Conservation (phyloP, 2,113 vertebrate genomes). For the Gallinago jamesoni region DNA sequence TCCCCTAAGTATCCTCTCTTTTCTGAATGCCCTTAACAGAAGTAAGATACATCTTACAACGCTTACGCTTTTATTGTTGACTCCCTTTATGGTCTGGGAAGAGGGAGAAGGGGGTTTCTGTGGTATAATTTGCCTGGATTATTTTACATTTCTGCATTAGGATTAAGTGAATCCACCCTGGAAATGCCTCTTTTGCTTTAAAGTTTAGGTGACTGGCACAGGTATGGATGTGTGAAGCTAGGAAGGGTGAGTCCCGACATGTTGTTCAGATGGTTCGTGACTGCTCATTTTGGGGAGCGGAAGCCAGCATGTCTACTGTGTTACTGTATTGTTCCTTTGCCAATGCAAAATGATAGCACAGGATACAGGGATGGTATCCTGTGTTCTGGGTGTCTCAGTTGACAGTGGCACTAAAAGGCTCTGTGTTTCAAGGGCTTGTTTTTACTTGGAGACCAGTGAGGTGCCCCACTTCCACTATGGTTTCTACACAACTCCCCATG, state of each 20-base stretch:
- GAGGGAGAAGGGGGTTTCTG: not conserved
- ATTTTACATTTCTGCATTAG: not conserved
- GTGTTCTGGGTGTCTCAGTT: not conserved
- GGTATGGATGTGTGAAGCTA: not conserved
- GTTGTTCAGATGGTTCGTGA: not conserved
- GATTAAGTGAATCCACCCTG: not conserved
- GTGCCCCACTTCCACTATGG: not conserved
- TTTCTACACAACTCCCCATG: not conserved
- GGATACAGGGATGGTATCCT: rapidly evolving
- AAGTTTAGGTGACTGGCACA: not conserved
- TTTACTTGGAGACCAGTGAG: not conserved
- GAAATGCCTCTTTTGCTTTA: not conserved
- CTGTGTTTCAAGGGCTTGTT: not conserved
- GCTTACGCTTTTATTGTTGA: not conserved
- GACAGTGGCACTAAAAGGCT: not conserved
- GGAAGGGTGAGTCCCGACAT: rapidly evolving
- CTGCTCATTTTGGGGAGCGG: not conserved
- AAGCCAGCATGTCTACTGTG: not conserved
- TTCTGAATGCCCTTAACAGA: not conserved
- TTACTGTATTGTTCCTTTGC: rapidly evolving
- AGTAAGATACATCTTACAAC: not conserved
- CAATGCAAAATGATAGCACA: not conserved
- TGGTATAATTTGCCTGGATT: not conserved
- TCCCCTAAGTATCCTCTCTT: not conserved
- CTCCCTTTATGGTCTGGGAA: not conserved